A percentile compares a stretch with the other conserved stretches of the same genome.
Conservation (phyloP, 2,888 invertebrate genomes). For the Drosophila merina region DNA sequence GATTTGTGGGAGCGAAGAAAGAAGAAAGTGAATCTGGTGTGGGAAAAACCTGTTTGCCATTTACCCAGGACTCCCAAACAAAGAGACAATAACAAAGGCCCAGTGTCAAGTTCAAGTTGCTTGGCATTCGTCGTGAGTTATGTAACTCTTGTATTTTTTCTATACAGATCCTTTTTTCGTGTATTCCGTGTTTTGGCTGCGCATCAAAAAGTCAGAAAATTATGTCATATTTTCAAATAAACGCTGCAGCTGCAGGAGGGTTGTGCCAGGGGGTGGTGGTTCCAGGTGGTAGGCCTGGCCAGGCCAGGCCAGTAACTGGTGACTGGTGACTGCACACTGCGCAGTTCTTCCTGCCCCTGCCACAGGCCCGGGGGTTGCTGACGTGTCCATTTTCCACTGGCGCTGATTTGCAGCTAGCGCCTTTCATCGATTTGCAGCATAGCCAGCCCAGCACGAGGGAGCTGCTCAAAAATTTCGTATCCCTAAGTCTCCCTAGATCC, state of each 20-base stretch:
- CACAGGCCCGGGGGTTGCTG: slow-evolving; percentile 45
- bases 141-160: slow-evolving; percentile 16
- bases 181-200: slow-evolving; percentile 7
- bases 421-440: slow-evolving; percentile 45
- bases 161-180: neutral
- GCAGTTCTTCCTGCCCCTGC: slow-evolving; percentile 37
- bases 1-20: slow-evolving; percentile 33
- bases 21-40: slow-evolving; percentile 31
- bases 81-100: slow-evolving; percentile 23
- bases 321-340: slow-evolving; percentile 49
- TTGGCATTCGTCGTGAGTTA: slow-evolving; percentile 17
- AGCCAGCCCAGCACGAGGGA: slow-evolving; percentile 4
- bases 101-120: slow-evolving; percentile 40
- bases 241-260: slow-evolving; percentile 22
- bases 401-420: slow-evolving; percentile 43
- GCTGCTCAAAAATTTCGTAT: neutral
- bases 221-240: slow-evolving; percentile 57
- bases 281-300: slow-evolving; percentile 37
- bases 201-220: slow-evolving; percentile 52
- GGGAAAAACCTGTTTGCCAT: slow-evolving; percentile 35
- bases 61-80: slow-evolving; percentile 12
- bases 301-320: slow-evolving; percentile 37
- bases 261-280: slow-evolving; percentile 11
- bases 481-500: neutral
- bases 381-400: slow-evolving; percentile 57